Evolutionary conservation across 1,140 invertebrate species (phyloP).

Genomic region (Dreissena rostriformis): DNA sequence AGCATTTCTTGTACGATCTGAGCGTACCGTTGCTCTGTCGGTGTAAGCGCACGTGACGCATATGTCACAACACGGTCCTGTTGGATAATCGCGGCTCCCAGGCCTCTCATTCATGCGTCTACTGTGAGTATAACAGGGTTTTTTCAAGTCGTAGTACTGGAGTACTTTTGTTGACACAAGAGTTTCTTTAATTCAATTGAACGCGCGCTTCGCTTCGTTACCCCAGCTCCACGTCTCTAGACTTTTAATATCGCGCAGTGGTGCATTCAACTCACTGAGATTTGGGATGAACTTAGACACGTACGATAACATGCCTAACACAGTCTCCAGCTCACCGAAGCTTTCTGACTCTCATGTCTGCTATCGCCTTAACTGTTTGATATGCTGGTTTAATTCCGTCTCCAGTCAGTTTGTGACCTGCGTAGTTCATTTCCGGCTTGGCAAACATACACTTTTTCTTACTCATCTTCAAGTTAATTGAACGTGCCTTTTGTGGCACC

Average conservation of each 20-base stretch:
- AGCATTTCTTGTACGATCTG: slow-evolving; percentile 83
- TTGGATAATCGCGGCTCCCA: slow-evolving; percentile 81
- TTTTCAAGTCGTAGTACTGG: neutral
- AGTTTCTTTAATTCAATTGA: neutral
- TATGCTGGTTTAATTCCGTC: slow-evolving; percentile 76
- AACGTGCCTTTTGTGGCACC: slow-evolving; percentile 28
- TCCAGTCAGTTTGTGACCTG: slow-evolving; percentile 39
- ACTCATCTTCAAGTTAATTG: slow-evolving; percentile 78
- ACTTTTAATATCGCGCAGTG: slow-evolving; percentile 25
- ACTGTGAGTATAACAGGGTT: neutral
- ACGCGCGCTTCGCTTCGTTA: neutral
- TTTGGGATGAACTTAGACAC: slow-evolving; percentile 76
- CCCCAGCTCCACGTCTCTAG: slow-evolving; percentile 9
- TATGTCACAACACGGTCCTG: slow-evolving; percentile 78
- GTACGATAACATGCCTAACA: slow-evolving; percentile 78
- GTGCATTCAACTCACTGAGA: slow-evolving; percentile 55
- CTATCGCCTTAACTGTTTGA: slow-evolving; percentile 75
- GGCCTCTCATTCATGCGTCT: slow-evolving; percentile 69
- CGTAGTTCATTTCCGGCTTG: slow-evolving; percentile 46
- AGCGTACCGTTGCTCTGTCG: slow-evolving; percentile 68
- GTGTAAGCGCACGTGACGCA: slow-evolving; percentile 79
- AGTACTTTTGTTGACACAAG: slow-evolving; percentile 1
- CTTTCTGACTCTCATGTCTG: slow-evolving; percentile 51
- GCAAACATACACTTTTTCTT: slow-evolving; percentile 68
- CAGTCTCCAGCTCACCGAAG: slow-evolving; percentile 44